phyloP scores from a whole-genome alignment of 2,113 vertebrate species.

The Oreochromis niloticus region DNA sequence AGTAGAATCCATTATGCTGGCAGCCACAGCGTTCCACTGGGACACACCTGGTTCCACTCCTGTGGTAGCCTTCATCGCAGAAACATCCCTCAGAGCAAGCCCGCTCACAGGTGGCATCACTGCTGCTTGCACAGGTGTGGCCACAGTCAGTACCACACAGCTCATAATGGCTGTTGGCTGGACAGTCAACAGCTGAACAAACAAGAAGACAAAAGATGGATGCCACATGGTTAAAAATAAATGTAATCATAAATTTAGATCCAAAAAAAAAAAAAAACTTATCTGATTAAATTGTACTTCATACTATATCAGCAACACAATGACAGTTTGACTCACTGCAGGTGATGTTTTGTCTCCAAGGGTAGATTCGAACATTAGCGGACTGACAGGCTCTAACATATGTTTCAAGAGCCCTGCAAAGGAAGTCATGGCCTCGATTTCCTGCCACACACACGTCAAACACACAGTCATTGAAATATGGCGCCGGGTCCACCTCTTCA shows the following conservation, averaged over 20 bases:
- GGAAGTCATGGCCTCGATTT: neutral
- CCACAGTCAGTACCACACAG: slow-evolving; percentile 53
- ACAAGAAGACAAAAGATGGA: neutral
- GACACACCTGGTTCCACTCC: slow-evolving; percentile 67
- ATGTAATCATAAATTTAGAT: too few species aligned
- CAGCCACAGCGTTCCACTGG: slow-evolving; percentile 71
- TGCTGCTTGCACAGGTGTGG: slow-evolving; percentile 47
- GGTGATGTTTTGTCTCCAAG: slow-evolving; percentile 57
- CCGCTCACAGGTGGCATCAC: slow-evolving; percentile 25
- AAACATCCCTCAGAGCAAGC: slow-evolving; percentile 67
- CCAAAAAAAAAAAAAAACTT: too few species aligned
- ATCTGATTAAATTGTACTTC: neutral
- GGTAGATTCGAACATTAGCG: slow-evolving; percentile 35
- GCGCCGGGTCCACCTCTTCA: too few species aligned
- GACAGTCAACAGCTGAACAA: slow-evolving; percentile 36
- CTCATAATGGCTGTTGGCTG: slow-evolving; percentile 66
- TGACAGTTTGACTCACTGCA: slow-evolving; percentile 52
- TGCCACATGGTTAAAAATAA: neutral
- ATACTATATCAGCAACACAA: neutral
- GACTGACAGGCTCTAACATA: slow-evolving; percentile 60
- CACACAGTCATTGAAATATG: slow-evolving; percentile 52
- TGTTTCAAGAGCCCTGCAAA: slow-evolving; percentile 51
- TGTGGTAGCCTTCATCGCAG: slow-evolving; percentile 61
- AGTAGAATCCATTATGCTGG: slow-evolving; percentile 56
- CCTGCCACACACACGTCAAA: slow-evolving; percentile 54